Evolutionary conservation across 2,888 invertebrate genomes (phyloP), one percentile per base, ranked within the genome.

Genomic region (Acrobasis suavella): DNA sequence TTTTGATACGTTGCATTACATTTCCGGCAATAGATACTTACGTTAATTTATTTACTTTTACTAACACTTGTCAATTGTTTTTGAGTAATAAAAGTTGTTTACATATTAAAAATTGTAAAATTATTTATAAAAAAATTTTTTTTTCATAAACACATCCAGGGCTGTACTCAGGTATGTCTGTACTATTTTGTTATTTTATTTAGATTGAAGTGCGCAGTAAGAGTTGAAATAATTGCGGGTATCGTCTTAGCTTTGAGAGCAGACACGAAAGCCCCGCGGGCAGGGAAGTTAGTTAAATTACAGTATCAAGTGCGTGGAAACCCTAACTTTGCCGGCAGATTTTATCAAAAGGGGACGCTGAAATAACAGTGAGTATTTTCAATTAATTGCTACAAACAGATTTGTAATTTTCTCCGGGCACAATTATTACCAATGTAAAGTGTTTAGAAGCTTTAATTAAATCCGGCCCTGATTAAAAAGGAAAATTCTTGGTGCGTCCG

Each of bases 341-440:
- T 65, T 52, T 58, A 64, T 65, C 61, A 50, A 60, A 60, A 37
- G 54, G 58, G 65, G 60, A n/a, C 72, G 72, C 71, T 71, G 68
- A 71, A 72, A 72, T 69, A 69, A 74, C 71, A 63, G 62, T 64
- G 38, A 55, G 62, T 55, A 65, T 69, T 82, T 77, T 66, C 71
- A 79, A 81, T 82, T 81, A 82, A 80, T 81, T 80, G 77, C 75
- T 76, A 79, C 76, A 79, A 82, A 80, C 79, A 78, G 81, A 80
- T 82, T 81, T 77, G 79, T 77, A 75, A 79, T 76, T 74, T 78
- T 81, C 74, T 69, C 70, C 70, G 69, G 69, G 73, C 73, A 78
- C 79, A 82, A 81, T 88, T 83, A 89, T 86, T 85, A 79, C 81
- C 81, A 78, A 86, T 85, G 85, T 86, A 77, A 85, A 86, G 81